Evolutionary conservation across 1,140 invertebrate species (phyloP).

Genomic region (Spodoptera litura): DNA sequence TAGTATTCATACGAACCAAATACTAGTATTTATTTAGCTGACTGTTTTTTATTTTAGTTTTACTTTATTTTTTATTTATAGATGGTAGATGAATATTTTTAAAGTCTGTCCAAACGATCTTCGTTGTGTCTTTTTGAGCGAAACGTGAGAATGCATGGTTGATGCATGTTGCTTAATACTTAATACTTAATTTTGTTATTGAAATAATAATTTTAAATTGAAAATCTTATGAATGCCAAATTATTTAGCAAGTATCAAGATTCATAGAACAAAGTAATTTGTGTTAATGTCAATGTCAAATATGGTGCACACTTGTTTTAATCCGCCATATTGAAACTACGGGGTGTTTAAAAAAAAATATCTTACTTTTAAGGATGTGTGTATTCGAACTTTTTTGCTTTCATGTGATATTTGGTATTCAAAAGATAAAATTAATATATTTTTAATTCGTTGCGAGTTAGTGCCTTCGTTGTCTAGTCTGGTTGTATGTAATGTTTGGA

Average conservation of each 20-base stretch:
- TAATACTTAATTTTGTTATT: background rate
- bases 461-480: constrained; percentile 69
- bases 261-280: background rate
- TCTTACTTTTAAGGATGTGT: too few species aligned
- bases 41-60: background rate
- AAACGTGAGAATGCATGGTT: background rate
- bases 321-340: too few species aligned
- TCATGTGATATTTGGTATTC: constrained; percentile 4
- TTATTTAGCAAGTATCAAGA: constrained; percentile 3
- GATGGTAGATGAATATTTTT: background rate
- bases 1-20: constrained; percentile 70
- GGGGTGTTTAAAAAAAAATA: too few species aligned
- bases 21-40: constrained; percentile 60
- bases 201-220: background rate
- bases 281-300: background rate
- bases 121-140: background rate
- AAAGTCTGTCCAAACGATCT: constrained; percentile 9
- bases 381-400: too few species aligned
- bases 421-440: constrained; percentile 28
- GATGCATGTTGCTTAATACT: constrained; percentile 30
- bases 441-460: constrained; percentile 56
- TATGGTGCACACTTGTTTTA: too few species aligned
- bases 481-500: constrained; percentile 43
- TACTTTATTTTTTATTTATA: constrained; percentile 1
- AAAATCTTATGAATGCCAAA: constrained; percentile 19